Percentiles rank a stretch among this genome's conserved stretches.
Evolutionary conservation across 2,888 invertebrate genomes (phyloP).

Genomic region (Drosophila neutralis): DNA sequence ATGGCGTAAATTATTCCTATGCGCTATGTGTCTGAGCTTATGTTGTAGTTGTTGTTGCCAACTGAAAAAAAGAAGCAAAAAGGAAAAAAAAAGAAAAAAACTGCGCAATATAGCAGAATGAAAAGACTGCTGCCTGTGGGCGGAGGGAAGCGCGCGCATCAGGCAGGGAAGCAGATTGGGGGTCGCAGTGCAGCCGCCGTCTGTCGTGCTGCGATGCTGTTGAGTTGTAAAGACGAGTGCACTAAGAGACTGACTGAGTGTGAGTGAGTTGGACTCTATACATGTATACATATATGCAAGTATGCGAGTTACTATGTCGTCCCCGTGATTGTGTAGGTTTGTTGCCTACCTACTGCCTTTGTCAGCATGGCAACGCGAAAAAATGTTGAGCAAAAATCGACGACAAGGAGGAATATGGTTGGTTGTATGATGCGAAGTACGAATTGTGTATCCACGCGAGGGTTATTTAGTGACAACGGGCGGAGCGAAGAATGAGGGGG

Average conservation of each 20-base stretch:
- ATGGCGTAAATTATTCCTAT: constrained; percentile 79
- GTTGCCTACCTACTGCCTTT: constrained; percentile 23
- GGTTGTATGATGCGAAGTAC: constrained; percentile 29
- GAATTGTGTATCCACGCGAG: constrained; percentile 25
- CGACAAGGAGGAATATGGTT: constrained; percentile 51
- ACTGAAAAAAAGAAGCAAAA: constrained; percentile 38
- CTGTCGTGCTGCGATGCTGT: constrained; percentile 43
- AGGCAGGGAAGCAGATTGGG: constrained; percentile 53
- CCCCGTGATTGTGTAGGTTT: constrained; percentile 18
- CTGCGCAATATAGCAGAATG: constrained; percentile 65
- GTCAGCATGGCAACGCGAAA: constrained; percentile 53
- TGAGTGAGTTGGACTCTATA: constrained; percentile 10
- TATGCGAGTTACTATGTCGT: constrained; percentile 12
- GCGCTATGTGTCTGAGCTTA: constrained; percentile 57
- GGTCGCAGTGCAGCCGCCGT: constrained; percentile 59
- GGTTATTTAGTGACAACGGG: constrained; percentile 10
- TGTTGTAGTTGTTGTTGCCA: constrained; percentile 55
- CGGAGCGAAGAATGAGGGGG: not conserved
- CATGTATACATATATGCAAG: constrained; percentile 2
- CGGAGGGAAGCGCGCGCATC: constrained; percentile 30
- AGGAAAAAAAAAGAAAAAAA: constrained; percentile 26
- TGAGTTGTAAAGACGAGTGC: constrained; percentile 70
- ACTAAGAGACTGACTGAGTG: constrained; percentile 34
- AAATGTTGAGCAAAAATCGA: constrained; percentile 48
- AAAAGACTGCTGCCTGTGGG: constrained; percentile 55